A percentile compares a stretch with the other conserved stretches of the same genome.
These are phyloP conservation scores for Melipona beecheii DNA, from an alignment of 2,888 invertebrate genomes.

Conservation along the genomic window DNA sequence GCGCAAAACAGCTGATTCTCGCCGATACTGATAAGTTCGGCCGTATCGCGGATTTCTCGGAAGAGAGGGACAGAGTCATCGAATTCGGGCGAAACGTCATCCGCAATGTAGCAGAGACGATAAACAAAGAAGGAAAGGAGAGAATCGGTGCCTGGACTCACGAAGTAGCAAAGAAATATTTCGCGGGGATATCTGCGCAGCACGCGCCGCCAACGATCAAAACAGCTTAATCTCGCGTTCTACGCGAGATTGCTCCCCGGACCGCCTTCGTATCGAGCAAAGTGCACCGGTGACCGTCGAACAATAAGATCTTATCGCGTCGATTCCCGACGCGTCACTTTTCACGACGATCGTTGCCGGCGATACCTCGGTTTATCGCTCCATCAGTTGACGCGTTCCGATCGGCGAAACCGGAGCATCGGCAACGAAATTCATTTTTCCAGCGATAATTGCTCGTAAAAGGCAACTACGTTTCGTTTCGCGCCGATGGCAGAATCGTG, in stretches of 20 bases:
- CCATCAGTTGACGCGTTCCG: conserved; percentile 20
- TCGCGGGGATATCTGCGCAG: conserved; percentile 4
- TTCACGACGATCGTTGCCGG: conserved; percentile 37
- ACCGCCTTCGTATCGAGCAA: conserved; percentile 20
- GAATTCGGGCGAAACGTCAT: conserved; percentile 4
- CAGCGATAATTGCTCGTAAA: not conserved
- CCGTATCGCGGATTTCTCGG: not conserved
- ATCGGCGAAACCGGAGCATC: conserved; percentile 4
- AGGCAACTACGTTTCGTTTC: too few species aligned
- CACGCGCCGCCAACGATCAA: conserved; percentile 17
- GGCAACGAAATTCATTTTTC: conserved; percentile 31
- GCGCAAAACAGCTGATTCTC: not conserved
- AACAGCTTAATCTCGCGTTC: conserved; percentile 50
- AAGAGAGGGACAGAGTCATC: not conserved
- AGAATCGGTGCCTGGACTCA: not conserved
- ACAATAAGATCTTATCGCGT: conserved; percentile 50
- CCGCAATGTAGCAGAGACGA: too few species aligned
- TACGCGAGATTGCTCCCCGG: not conserved
- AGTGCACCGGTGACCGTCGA: conserved; percentile 43
- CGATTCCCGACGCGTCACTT: conserved; percentile 46
- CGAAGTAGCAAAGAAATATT: not conserved
- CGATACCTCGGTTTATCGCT: conserved; percentile 49
- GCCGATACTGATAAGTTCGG: conserved; percentile 17
- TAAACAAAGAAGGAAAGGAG: not conserved
- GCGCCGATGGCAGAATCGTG: too few species aligned